phyloP scores from a whole-genome alignment of 2,113 vertebrate species.

The Ranitomeya imitator region DNA sequence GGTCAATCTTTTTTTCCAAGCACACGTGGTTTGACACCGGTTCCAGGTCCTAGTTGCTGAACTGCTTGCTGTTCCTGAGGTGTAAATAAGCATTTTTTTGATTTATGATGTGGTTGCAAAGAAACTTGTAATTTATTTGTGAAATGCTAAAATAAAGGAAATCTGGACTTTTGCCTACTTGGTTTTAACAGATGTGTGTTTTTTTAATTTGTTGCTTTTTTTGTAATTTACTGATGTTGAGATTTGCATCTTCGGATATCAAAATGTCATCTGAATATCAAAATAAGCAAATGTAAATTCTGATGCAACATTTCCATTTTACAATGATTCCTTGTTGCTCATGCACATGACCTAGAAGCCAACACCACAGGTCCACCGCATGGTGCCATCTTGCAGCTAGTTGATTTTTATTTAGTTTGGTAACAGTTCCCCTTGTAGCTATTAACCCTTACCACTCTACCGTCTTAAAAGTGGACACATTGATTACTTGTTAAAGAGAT shows the following conservation, averaged over 20 bases:
- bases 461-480: too few species aligned
- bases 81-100: slow-evolving; percentile 68
- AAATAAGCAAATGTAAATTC: background rate
- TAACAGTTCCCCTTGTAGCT: too few species aligned
- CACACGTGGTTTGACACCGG: slow-evolving; percentile 59
- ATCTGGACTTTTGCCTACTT: slow-evolving; percentile 67
- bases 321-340: background rate
- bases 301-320: background rate
- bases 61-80: slow-evolving; percentile 67
- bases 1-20: slow-evolving; percentile 40
- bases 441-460: too few species aligned
- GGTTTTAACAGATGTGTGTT: background rate
- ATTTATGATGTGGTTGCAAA: slow-evolving; percentile 69
- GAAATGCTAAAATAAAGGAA: slow-evolving; percentile 71
- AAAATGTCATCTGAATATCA: background rate
- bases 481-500: too few species aligned
- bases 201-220: background rate
- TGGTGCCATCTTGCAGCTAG: too few species aligned
- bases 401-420: too few species aligned
- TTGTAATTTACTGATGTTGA: background rate
- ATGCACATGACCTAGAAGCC: too few species aligned
- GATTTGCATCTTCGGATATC: background rate
- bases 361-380: too few species aligned
- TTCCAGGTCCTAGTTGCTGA: slow-evolving; percentile 66
- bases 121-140: slow-evolving; percentile 74